Percentiles rank a stretch among this genome's conserved stretches.
These are phyloP conservation scores for Amblyraja radiata DNA, from an alignment of 2,797 vertebrate species.

Conservation along the genomic window DNA sequence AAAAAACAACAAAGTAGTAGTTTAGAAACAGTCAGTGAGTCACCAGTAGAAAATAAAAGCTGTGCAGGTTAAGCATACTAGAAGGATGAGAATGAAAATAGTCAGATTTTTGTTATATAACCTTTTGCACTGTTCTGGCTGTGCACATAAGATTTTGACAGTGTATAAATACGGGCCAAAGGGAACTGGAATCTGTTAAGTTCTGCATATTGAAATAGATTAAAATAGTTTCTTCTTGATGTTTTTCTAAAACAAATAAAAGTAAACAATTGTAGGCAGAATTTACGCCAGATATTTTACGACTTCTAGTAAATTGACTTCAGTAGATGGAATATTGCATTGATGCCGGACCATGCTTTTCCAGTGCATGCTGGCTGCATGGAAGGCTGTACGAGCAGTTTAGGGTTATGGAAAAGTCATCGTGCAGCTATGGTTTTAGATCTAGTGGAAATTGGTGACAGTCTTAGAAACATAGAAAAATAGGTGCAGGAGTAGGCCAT, in stretches of 20 bases:
- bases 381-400: background rate
- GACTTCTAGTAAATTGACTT: background rate
- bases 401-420: background rate
- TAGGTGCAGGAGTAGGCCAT: no score
- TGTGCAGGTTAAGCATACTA: background rate
- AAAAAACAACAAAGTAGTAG: background rate
- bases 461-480: background rate
- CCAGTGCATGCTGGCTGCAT: background rate
- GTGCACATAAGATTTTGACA: background rate
- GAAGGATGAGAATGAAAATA: background rate
- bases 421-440: background rate
- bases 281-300: background rate
- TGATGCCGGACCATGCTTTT: background rate
- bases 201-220: background rate
- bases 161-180: background rate
- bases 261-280: background rate
- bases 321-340: background rate
- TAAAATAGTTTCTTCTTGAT: background rate
- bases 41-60: background rate
- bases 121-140: background rate
- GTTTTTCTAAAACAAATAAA: background rate
- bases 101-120: background rate
- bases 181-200: background rate
- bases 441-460: background rate
- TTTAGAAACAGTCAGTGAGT: conserved; percentile 18